Conservation (phyloP, 2,888 invertebrate species). For the Willowsia nigromaculata region DNA sequence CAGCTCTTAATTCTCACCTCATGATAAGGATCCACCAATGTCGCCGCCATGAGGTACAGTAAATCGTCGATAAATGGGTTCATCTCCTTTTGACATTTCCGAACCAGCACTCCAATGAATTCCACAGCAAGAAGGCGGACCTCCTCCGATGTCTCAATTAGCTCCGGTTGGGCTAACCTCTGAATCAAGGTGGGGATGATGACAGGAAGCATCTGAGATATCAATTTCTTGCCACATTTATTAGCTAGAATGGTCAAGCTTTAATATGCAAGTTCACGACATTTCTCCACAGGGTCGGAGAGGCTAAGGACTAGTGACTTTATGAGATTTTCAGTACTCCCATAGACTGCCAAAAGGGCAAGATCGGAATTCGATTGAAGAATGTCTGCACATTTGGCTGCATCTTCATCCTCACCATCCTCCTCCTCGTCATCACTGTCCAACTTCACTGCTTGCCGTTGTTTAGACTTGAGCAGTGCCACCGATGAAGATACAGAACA, state of each 20-base stretch:
- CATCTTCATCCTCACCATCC: constrained; percentile 81
- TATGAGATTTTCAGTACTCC: constrained; percentile 30
- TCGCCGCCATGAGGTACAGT: constrained; percentile 86
- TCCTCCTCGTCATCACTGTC: constrained; percentile 82
- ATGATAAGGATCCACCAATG: constrained; percentile 89
- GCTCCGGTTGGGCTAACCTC: constrained; percentile 89
- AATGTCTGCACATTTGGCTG: not conserved
- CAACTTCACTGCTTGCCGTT: constrained; percentile 31
- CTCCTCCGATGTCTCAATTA: constrained; percentile 89
- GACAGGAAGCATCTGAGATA: constrained; percentile 65
- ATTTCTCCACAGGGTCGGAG: constrained; percentile 75
- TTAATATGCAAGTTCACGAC: constrained; percentile 75
- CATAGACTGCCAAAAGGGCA: constrained; percentile 22
- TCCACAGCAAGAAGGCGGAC: constrained; percentile 86
- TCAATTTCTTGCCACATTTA: constrained; percentile 49
- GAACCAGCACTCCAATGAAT: constrained; percentile 85
- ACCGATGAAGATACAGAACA: not conserved
- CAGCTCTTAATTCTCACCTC: constrained; percentile 90
- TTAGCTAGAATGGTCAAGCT: constrained; percentile 59
- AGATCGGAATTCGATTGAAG: not conserved
- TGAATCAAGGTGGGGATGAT: constrained; percentile 88
- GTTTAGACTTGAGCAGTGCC: not conserved
- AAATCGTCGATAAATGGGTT: constrained; percentile 88
- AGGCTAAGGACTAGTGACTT: constrained; percentile 45
- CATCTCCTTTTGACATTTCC: constrained; percentile 83